A percentile compares a stretch with the other conserved stretches of the same genome.
These are phyloP conservation scores for Lichenostomus cassidix DNA, from an alignment of 2,113 vertebrate species.

Conservation along the genomic window DNA sequence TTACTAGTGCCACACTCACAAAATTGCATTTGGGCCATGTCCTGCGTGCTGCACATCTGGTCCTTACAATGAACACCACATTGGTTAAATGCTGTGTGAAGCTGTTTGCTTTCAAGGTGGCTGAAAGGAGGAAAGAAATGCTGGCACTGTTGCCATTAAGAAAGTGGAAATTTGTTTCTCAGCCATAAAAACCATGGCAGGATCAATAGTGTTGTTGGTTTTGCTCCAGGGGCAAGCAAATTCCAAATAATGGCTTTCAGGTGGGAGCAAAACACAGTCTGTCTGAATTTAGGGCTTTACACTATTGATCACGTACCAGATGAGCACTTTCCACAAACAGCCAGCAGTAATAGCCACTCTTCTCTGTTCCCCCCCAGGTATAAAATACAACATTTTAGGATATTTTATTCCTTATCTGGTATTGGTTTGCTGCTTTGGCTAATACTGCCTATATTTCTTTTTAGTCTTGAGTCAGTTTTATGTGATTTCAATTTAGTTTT, in stretches of 20 bases:
- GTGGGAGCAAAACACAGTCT: background rate
- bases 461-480: background rate
- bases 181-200: background rate
- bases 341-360: background rate
- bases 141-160: accelerated
- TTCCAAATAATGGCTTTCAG: background rate
- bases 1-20: accelerated
- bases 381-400: background rate
- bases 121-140: background rate
- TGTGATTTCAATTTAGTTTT: background rate
- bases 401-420: background rate
- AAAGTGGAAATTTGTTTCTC: background rate
- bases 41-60: accelerated
- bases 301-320: background rate
- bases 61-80: accelerated
- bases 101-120: background rate
- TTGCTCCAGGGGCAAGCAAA: background rate
- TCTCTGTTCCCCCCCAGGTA: background rate
- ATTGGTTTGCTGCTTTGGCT: background rate
- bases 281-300: background rate
- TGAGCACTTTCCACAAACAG: background rate
- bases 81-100: background rate
- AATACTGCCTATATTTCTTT: background rate
- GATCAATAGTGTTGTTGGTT: background rate
- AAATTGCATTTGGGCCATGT: background rate